Evolutionary conservation across 2,797 vertebrate species (phyloP).

Genomic region (Mastacembelus armatus): DNA sequence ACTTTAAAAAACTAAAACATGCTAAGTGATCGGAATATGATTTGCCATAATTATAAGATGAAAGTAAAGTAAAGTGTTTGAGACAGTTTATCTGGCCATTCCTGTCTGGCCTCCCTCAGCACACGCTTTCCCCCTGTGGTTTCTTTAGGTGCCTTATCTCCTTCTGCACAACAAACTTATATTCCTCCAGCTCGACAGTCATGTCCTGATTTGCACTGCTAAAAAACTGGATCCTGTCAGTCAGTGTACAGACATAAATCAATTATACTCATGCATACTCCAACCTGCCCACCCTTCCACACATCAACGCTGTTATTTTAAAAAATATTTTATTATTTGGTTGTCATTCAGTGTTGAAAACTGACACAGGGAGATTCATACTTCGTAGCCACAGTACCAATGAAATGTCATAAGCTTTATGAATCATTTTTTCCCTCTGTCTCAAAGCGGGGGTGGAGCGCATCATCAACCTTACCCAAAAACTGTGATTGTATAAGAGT

Average conservation of each 20-base stretch:
- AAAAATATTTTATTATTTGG: not conserved
- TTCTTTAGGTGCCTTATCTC: not conserved
- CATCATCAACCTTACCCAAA: slow-evolving; percentile 25
- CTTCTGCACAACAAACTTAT: not conserved
- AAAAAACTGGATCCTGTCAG: slow-evolving; percentile 8
- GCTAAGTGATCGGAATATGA: too few species aligned
- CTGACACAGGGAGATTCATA: not conserved
- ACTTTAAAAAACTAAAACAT: slow-evolving; percentile 1
- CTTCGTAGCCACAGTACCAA: too few species aligned
- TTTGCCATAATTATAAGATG: too few species aligned
- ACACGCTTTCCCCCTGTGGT: too few species aligned
- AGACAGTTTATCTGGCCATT: too few species aligned
- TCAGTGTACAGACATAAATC: slow-evolving; percentile 32
- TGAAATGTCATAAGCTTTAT: too few species aligned
- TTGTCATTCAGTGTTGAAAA: not conserved
- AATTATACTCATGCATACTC: slow-evolving; percentile 12
- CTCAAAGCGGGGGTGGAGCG: not conserved
- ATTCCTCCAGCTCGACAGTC: slow-evolving; percentile 33
- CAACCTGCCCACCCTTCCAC: slow-evolving; percentile 1
- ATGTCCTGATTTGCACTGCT: slow-evolving; percentile 55
- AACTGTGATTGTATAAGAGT: not conserved
- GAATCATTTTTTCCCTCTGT: slow-evolving; percentile 28
- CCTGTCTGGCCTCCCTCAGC: too few species aligned
- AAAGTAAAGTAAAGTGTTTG: too few species aligned
- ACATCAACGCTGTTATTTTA: too few species aligned